phyloP scores from a whole-genome alignment of 1,140 invertebrate genomes.

The Laupala kohalensis region DNA sequence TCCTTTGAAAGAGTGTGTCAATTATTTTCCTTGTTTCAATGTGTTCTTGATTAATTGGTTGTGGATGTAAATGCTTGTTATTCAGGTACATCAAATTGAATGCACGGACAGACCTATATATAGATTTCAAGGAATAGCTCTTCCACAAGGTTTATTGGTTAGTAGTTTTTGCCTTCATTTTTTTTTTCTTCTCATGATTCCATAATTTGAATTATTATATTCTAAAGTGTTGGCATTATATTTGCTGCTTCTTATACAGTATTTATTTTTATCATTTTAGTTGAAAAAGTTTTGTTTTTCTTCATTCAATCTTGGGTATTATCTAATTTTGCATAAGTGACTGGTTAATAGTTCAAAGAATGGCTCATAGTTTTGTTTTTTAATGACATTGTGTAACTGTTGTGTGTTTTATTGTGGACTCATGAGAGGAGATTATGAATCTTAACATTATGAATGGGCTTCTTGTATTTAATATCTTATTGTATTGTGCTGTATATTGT shows the following conservation, averaged over 20 bases:
- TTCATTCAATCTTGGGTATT: too few relatives aligned
- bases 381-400: too few relatives aligned
- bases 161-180: constrained; percentile 16
- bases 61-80: constrained; percentile 11
- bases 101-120: constrained; percentile 48
- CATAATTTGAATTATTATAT: background rate
- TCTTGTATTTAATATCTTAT: too few relatives aligned
- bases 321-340: too few relatives aligned
- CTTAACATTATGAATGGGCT: too few relatives aligned
- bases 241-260: background rate
- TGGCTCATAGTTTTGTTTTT: too few relatives aligned
- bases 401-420: too few relatives aligned
- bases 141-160: constrained; percentile 57
- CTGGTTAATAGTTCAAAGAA: too few relatives aligned
- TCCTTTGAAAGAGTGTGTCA: background rate
- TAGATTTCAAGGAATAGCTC: constrained; percentile 77
- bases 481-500: constrained; percentile 15
- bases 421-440: too few relatives aligned
- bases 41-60: background rate
- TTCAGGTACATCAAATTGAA: constrained; percentile 48
- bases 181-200: background rate
- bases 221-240: background rate
- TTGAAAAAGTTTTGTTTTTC: too few relatives aligned
- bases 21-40: background rate
- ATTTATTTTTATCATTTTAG: background rate